Evolutionary conservation across 1,140 invertebrate genomes (phyloP), one percentile per base, ranked within the genome.

Genomic region (Leptinotarsa lineolata): DNA sequence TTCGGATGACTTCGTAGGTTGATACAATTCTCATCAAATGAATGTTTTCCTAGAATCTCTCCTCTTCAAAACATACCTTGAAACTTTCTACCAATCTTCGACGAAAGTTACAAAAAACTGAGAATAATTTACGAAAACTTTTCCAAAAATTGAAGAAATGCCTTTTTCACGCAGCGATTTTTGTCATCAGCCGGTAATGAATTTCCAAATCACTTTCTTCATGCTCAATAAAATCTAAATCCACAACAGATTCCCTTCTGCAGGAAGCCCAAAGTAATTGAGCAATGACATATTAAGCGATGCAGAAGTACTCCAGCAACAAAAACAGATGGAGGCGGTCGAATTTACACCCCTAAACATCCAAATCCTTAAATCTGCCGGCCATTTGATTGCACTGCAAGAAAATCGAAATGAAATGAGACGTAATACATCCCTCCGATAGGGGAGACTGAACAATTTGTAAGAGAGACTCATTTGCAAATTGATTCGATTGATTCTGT

Each of bases 361-460:
- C 44, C 61, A 16, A 71, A 68, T 70, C 69, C 59, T 70, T 46
- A 61, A 70, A 70, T 70, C 69, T 70, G 30, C 44, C 69, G 69
- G 21, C 69, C 59, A 70, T 39, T 70, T 46, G 69, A 70, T 63
- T 22, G 44, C 69, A 45, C 69, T 30, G 58, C 22, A 70, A 70
- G 69, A 70, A 70, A 70, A 70, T 70, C 69, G 69, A 58, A 63
- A 70, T 63, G 69, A 63, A 70, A 70, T 63, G 69, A 63, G 69
- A 70, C 60, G 69, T 70, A 70, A 70, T 70, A 24, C 48, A 70
- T 59, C 48, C 68, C 39, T 46, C 48, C 21, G 24, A 48, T 68
- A 20, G 67, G 60, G 69, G 58, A 63, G 69, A 63, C 58, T 18
- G 58, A 46, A 13, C 69, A 63, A 70, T 70, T 63, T 63, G 69